Evolutionary conservation across 2,113 vertebrate species (phyloP).

Genomic region (Brevimyrus niger): DNA sequence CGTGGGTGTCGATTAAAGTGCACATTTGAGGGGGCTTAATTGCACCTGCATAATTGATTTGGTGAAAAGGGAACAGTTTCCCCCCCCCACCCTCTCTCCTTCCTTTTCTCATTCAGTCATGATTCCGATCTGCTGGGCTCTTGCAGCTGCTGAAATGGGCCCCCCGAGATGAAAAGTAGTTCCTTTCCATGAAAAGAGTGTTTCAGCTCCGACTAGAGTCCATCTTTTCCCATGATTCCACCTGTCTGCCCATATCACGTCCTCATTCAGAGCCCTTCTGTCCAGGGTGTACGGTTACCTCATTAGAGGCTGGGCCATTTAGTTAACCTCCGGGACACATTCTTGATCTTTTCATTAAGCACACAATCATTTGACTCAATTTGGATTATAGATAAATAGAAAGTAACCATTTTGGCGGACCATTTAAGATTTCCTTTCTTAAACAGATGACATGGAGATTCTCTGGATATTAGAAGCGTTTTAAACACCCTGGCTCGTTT

Average conservation of each 20-base stretch:
- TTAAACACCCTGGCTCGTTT: not conserved
- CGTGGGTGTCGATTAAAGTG: constrained; percentile 66
- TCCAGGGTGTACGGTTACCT: not conserved
- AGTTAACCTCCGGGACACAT: no score
- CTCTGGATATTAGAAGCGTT: not conserved
- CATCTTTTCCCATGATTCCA: constrained; percentile 11
- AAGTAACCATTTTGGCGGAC: not conserved
- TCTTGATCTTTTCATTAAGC: not conserved
- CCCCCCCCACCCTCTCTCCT: constrained; percentile 24
- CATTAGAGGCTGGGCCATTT: not conserved
- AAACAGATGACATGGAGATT: not conserved
- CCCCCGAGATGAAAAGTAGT: not conserved
- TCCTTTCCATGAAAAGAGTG: not conserved
- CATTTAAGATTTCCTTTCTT: not conserved
- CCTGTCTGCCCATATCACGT: not conserved
- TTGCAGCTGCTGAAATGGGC: constrained; percentile 45
- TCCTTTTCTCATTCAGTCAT: constrained; percentile 40
- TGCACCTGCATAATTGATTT: constrained; percentile 66
- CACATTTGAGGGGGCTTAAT: constrained; percentile 65
- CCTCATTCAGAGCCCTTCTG: not conserved
- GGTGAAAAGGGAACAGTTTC: constrained; percentile 56
- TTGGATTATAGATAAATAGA: not conserved
- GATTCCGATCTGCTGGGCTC: constrained; percentile 43
- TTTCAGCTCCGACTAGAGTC: constrained; percentile 26
- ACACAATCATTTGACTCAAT: not conserved